phyloP scores from a whole-genome alignment of 2,888 invertebrate genomes.

The Spatulosminthurus flaviceps region DNA sequence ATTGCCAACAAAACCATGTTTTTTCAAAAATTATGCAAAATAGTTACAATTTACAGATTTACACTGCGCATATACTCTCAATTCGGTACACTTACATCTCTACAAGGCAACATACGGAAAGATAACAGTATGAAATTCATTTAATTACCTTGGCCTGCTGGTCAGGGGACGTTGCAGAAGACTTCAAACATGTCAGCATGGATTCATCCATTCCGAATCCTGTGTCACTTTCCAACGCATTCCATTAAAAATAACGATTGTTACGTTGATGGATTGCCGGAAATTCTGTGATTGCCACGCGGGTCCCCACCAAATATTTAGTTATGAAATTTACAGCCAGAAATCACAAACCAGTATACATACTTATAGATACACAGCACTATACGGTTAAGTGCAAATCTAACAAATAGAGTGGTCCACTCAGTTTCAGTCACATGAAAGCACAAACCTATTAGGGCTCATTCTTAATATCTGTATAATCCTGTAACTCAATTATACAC shows the following conservation, averaged over 20 bases:
- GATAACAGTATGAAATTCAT: background rate
- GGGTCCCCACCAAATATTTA: background rate
- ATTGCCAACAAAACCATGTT: too few relatives aligned
- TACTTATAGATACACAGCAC: too few relatives aligned
- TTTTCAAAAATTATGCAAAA: too few relatives aligned
- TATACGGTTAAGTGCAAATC: too few relatives aligned
- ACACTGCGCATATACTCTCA: too few relatives aligned
- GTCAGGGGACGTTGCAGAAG: constrained; percentile 40
- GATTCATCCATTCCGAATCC: constrained; percentile 48
- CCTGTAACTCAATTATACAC: too few relatives aligned
- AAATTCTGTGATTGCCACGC: constrained; percentile 12
- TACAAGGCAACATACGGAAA: background rate
- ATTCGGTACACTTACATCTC: too few relatives aligned
- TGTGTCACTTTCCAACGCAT: constrained; percentile 37
- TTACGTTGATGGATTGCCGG: constrained; percentile 11
- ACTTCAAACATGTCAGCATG: constrained; percentile 44
- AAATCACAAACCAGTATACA: background rate
- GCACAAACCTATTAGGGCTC: constrained; percentile 1
- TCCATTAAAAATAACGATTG: constrained; percentile 35
- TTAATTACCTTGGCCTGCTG: constrained; percentile 41
- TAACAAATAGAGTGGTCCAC: background rate
- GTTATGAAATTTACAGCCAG: background rate
- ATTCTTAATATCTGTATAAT: too few relatives aligned
- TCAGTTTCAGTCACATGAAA: background rate
- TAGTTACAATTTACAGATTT: too few relatives aligned